Conservation (phyloP, 2,888 invertebrate genomes). For the Pterobdella sp. region DNA sequence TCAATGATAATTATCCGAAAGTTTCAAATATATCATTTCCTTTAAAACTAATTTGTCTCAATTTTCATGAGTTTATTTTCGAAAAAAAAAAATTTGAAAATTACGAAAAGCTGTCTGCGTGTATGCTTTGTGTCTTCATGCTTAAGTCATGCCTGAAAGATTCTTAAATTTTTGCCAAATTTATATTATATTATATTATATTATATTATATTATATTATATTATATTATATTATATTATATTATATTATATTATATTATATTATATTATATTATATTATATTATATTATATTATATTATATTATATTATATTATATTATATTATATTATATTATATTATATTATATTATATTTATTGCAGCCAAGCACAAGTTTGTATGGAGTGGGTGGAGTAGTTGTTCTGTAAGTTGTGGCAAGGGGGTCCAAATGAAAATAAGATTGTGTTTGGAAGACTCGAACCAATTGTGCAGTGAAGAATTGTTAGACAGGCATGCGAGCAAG, state of each 20-base stretch:
- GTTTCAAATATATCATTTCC: too few relatives aligned
- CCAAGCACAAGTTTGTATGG: slow-evolving; percentile 9
- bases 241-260: not conserved
- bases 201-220: not conserved
- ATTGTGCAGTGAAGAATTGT: too few relatives aligned
- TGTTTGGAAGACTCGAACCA: slow-evolving; percentile 17
- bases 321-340: not conserved
- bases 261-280: not conserved
- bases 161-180: too few relatives aligned
- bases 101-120: too few relatives aligned
- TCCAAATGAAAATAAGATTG: slow-evolving; percentile 23
- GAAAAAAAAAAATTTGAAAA: too few relatives aligned
- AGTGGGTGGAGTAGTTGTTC: slow-evolving; percentile 23
- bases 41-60: too few relatives aligned
- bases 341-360: not conserved
- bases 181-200: not conserved
- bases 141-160: too few relatives aligned
- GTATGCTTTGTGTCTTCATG: too few relatives aligned
- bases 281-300: not conserved
- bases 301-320: not conserved
- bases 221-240: not conserved
- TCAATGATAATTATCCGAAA: too few relatives aligned
- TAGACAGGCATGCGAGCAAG: too few relatives aligned
- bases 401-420: slow-evolving; percentile 18
- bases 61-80: too few relatives aligned